phyloP scores from a whole-genome alignment of 2,113 vertebrate species.

The Xenopus tropicalis region UCB_Xtro_10.0 CM004443.2:68234501-68235000 shows the following conservation, averaged over 20 bases:
- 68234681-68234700: neutral
- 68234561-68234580: neutral
- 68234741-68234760: neutral
- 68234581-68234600: neutral
- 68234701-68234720: neutral
- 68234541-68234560: neutral
- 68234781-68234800: no score
- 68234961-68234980: no score
- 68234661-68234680: neutral
- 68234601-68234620: neutral
- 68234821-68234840: no score
- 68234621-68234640: neutral
- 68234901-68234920: no score
- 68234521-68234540: neutral
- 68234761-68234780: neutral
- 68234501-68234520: no score
- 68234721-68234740: constrained; percentile 1
- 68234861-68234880: no score
- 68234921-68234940: no score
- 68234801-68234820: no score
- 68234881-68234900: no score
- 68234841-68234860: no score
- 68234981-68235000: no score
- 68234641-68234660: constrained; percentile 4
- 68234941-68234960: no score